Evolutionary conservation across 2,888 invertebrate species (phyloP), one percentile per base, ranked within the genome.

Genomic region (Andrena hattorfiana): DNA sequence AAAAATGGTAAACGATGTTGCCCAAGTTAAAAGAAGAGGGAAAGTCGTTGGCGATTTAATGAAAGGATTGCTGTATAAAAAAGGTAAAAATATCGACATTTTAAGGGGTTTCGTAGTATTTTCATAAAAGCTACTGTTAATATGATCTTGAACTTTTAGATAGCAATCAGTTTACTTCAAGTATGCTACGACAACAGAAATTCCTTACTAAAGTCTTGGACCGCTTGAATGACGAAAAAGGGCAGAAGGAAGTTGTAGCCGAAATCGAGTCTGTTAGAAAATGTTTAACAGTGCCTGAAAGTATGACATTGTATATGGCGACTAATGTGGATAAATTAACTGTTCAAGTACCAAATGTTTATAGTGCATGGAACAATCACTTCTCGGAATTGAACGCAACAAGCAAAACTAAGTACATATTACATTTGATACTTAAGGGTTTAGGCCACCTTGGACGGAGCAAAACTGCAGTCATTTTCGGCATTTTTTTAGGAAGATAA

Each of bases 1-100:
- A 83, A 97, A 98, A 93, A 95, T 98, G 94, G 95, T 97, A 66
- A 98, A 97, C 88, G 97, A 97, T 83, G 97, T 98, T 0, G 95
- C 97, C 0, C 96, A 97, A 93, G 95, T 96, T 72, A 97, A 97
- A 92, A 94, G 97, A 51, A 95, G 96, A 80, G 98, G 98, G 2
- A 94, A 95, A 85, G 96, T 98, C 91, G 96, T 96, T 7, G 92
- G 94, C 8, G 95, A 96, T 89, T 91, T 96, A 4, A 94, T 96
- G 93, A 95, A 95, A 83, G 95, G 96, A 64, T 91, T 97, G 75
- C 90, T 95, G 62, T 97, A 95, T 90, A 94, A 93, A 35, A 94
- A 95, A 93, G 95, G 96, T 96, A 93, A 91, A 16, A 16, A 49
- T 42, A 23, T 4, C 10, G 5, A 48, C 13, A 35, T 23, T 49